Base-by-base conservation (phyloP, 2,888 invertebrate genomes). In the Eupithecia exiguata region DNA sequence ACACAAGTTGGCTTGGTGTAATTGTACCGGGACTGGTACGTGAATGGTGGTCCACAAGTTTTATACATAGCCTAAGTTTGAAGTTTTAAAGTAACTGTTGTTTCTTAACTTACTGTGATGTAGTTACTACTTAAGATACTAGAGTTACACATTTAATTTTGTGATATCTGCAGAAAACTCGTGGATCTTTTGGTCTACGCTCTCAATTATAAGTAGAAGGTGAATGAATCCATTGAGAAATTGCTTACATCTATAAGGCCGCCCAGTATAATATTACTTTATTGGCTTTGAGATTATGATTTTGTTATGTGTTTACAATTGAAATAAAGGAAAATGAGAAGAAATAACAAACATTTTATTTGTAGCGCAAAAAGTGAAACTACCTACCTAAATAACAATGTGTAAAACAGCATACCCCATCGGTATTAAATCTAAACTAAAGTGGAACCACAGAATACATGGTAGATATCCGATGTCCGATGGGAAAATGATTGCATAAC, bases 1-100 rank as follows among this genome's bases (percentile, higher is more conserved):
- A 38, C 65, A 53, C 58, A 69, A 36, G 35, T 70, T 66, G n/a
- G 40, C 68, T 40, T 63, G 62, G 35, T 53, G 61, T 71, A 71
- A 68, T 61, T 61, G 67, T 61, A 25, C 43, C 1, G 18, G 62
- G 9, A 16, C 25, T 53, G 62, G 46, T 63, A 46, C 49, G 65
- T 43, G 46, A 43, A 65, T 65, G 43, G 43, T 62, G 49, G 21
- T 63, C 46, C 70, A 65, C 36, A 65, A 65, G 69, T 63, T 70
- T 65, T 49, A 65, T n/a, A n/a, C n/a, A n/a, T 62, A 36, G 70
- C 40, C n/a, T 5, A 18, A 70, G 70, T 36, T 70, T 21, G 5
- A 49, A 70, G 49, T 49, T 46, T 61, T 43, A 21, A 65, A 65
- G 65, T 40, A n/a, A 5, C 36, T 38, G n/a, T 63, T 63, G 63